These are phyloP conservation scores for Drosophila melanica DNA, from an alignment of 1,140 invertebrate genomes.

Conservation along the genomic window DNA sequence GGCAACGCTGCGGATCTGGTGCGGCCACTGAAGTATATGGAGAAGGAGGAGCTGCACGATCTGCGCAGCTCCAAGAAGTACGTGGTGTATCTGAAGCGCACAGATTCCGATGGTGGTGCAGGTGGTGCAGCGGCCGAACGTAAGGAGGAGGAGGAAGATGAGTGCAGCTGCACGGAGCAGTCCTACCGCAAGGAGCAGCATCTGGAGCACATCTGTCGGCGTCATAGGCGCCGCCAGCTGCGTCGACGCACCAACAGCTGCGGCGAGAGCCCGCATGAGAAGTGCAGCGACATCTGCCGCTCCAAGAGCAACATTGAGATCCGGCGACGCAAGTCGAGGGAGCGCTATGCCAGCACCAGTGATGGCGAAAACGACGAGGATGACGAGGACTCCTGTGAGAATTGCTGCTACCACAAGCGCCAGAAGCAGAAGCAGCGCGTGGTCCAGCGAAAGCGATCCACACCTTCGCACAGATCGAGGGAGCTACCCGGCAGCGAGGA, in stretches of 20 bases:
- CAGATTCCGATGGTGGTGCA: slow-evolving; percentile 61
- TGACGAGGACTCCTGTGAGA: slow-evolving; percentile 79
- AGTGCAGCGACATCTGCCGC: slow-evolving; percentile 75
- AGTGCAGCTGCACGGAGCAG: slow-evolving; percentile 77
- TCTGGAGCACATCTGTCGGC: slow-evolving; percentile 57
- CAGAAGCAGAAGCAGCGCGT: slow-evolving; percentile 78
- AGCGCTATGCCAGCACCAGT: slow-evolving; percentile 65
- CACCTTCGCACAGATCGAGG: slow-evolving; percentile 50
- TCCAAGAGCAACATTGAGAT: slow-evolving; percentile 84
- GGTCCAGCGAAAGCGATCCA: slow-evolving; percentile 57
- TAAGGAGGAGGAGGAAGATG: slow-evolving; percentile 19
- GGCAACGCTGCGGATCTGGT: slow-evolving; percentile 65
- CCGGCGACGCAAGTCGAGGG: slow-evolving; percentile 59
- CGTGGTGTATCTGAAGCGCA: slow-evolving; percentile 74
- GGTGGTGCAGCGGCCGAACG: slow-evolving; percentile 3
- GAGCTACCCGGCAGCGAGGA: slow-evolving; percentile 33
- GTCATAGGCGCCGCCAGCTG: slow-evolving; percentile 55
- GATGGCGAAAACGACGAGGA: slow-evolving; percentile 60
- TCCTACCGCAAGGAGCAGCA: slow-evolving; percentile 73
- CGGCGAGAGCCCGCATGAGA: slow-evolving; percentile 69
- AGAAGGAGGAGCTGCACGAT: slow-evolving; percentile 80
- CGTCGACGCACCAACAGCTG: slow-evolving; percentile 78
- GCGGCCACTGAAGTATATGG: slow-evolving; percentile 76
- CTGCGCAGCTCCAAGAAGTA: slow-evolving; percentile 77
- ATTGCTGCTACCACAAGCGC: slow-evolving; percentile 79